Base-by-base conservation (phyloP, 2,797 vertebrate species). In the Muscicapa striata region DNA sequence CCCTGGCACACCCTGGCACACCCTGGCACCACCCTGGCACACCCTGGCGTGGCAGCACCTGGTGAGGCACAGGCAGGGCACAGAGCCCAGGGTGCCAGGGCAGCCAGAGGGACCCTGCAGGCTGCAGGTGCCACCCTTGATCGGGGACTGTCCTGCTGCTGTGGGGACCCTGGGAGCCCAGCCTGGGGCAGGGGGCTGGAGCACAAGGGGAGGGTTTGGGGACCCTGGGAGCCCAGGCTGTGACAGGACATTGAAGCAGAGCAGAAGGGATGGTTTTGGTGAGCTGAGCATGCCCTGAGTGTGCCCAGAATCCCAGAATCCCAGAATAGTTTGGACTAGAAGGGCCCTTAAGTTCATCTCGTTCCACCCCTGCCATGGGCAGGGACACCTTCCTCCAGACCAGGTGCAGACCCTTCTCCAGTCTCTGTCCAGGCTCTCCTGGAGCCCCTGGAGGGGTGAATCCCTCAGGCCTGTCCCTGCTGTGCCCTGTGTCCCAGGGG, bases 71-170 rank as follows among this genome's bases (percentile, higher is more conserved):
- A 6, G 46, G 1, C 15, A 20, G 55, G 0, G 34, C 64, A 48
- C 11, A 18, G 40, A 21, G 3, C 22, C 62, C 20, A 5, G 48
- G 41, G 34, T 15, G 62, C 77, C 19, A 0, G 52, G 49, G 51
- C 11, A 29, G 54, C 6, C 19, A 8, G 23, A 34, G 52, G 13
- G 27, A 4, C 48, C 57, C 22, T 6, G 48, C 18, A 18, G 66
- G 38, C 32, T 13, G 38, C 0, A 5, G 26, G 11, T 61, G 38
- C 34, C 49, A 26, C 38, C 45, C 26, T 13, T 11, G 40, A 11
- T 1, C 0, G 2, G 62, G 5, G n/a, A 2, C 38, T 16, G 10
- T 27, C 18, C 34, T 23, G 63, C 45, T 4, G 1, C 13, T 2
- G 2, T 10, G 48, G n/a, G 20, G 22, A 22, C 38, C 6, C 43